Base-by-base conservation (phyloP, 2,113 vertebrate species). In the Callipepla squamata region DNA sequence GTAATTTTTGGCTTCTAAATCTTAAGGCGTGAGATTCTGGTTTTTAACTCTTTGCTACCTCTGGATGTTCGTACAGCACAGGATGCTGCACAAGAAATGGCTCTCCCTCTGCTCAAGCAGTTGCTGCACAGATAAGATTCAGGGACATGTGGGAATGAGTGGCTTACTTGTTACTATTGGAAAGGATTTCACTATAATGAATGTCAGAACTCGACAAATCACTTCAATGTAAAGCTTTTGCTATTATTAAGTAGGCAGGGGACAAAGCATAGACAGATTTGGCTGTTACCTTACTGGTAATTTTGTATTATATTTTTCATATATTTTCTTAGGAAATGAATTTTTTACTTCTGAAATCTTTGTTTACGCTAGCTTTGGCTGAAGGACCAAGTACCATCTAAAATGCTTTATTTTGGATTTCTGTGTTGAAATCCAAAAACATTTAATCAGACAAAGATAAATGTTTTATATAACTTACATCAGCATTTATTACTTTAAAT, bases 1-100 rank as follows among this genome's bases (percentile, higher is more conserved):
- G 96, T 98, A 97, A 97, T 96, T 86, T 87, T 97, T 98, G 97
- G 98, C 97, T 50, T 70, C 88, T 67, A 75, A 90, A 89, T 58
- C 36, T 44, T 44, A 47, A 94, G 92, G 84, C 89, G 66, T 51
- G 93, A 94, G 65, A 86, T 59, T 89, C 73, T 96, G 57, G 0
- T 73, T 90, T 96, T 97, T 97, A 97, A 96, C 97, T 94, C 97
- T 85, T 97, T 93, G 87, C 80, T 92, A 47, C 61, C 47, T 58
- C 73, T 92, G 88, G 28, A 62, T 68, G 40, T 81, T 51, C 25
- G 3, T 51, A 59, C 58, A 62, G 30, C 36, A 68, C 13, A 38
- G 15, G 32, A 67, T 90, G 44, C 26, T 77, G 50, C n/a, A 80
- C 36, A 28, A 91, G 78, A 74, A 75, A 40, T 11, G 7, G 21